phyloP scores from a whole-genome alignment of 2,888 invertebrate species.

The Sinhomidia bicolor region DNA sequence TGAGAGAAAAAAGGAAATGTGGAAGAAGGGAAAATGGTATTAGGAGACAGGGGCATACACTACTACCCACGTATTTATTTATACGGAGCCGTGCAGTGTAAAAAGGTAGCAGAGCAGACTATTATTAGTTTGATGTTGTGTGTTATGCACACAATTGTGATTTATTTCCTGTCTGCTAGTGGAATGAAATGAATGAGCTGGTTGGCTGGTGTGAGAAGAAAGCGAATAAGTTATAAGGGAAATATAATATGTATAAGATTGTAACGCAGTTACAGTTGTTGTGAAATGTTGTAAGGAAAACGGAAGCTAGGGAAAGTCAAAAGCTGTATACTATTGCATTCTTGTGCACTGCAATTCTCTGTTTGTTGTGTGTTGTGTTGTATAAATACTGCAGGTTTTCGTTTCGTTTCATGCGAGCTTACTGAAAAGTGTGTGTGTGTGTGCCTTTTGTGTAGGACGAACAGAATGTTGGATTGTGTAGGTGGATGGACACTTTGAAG shows the following conservation, averaged over 20 bases:
- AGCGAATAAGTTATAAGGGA: neutral
- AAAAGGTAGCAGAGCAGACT: neutral
- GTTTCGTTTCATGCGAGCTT: neutral
- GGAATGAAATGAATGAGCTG: neutral
- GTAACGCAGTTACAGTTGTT: too few species aligned
- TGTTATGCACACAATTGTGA: conserved; percentile 33
- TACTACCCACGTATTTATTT: neutral
- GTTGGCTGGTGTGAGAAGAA: neutral
- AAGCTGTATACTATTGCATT: too few species aligned
- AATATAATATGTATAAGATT: neutral
- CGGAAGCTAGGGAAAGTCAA: too few species aligned
- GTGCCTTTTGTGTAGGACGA: neutral
- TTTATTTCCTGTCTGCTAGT: conserved; percentile 58
- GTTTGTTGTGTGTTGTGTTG: too few species aligned
- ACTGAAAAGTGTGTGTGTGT: neutral
- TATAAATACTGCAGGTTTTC: too few species aligned
- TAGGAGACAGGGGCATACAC: neutral
- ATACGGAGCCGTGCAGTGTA: too few species aligned
- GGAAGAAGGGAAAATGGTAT: neutral
- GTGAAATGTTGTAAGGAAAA: too few species aligned
- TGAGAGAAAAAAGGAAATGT: conserved; percentile 14
- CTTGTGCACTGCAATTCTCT: too few species aligned
- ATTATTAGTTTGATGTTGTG: conserved; percentile 42
- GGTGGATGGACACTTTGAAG: neutral
- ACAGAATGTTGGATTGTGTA: too few species aligned